Conservation (phyloP, 2,113 vertebrate species). For the Ascaphus truei region DNA sequence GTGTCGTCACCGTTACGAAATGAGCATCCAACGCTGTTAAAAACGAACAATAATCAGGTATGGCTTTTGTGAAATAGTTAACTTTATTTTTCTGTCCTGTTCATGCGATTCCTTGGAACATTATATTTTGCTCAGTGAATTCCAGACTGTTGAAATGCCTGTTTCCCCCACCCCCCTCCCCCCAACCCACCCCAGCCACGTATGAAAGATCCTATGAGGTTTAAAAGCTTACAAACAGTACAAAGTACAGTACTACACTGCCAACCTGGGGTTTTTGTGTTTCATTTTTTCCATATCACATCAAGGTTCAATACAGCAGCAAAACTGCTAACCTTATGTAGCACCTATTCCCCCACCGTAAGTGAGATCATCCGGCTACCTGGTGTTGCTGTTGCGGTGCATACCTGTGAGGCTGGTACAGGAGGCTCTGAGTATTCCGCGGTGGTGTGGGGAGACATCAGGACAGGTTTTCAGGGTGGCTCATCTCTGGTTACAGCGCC, state of each 20-base stretch:
- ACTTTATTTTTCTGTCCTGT: not conserved
- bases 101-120: not conserved
- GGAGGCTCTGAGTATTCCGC: too few relatives aligned
- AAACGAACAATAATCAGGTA: constrained; percentile 87
- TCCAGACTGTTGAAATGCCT: not conserved
- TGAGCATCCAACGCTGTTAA: constrained; percentile 77
- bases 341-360: too few relatives aligned
- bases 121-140: not conserved
- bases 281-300: constrained; percentile 8
- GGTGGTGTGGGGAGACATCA: too few relatives aligned
- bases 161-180: not conserved
- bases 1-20: constrained; percentile 70
- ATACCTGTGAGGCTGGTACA: too few relatives aligned
- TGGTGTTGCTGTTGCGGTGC: too few relatives aligned
- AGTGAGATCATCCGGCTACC: too few relatives aligned
- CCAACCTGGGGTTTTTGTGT: constrained; percentile 2
- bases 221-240: not conserved
- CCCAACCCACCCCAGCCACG: not conserved
- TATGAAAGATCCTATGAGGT: not conserved
- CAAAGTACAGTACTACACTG: not conserved
- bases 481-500: too few relatives aligned
- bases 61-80: not conserved
- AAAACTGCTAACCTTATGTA: constrained; percentile 18
- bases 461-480: too few relatives aligned
- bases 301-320: constrained; percentile 13